Percentiles rank a stretch among this genome's conserved stretches.
Conservation (phyloP, 2,797 vertebrate genomes). For the Nasua narica region DNA sequence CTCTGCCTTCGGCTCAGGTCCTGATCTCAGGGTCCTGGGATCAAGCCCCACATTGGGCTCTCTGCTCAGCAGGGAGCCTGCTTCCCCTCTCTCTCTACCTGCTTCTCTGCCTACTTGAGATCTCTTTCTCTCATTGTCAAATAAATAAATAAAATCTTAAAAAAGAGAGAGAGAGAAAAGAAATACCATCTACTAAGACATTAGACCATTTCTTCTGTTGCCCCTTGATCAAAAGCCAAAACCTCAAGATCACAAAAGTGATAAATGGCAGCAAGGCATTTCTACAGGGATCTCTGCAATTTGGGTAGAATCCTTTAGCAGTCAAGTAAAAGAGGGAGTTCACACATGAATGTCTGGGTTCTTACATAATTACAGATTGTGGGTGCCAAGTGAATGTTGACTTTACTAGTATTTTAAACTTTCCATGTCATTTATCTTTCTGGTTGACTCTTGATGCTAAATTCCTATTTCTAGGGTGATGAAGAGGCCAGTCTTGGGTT, state of each 20-base stretch:
- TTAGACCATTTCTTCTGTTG: not conserved
- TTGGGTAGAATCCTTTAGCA: not conserved
- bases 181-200: not conserved
- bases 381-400: not conserved
- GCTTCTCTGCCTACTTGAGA: too few species aligned
- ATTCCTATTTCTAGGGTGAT: conserved; percentile 88
- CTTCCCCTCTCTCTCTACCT: too few species aligned
- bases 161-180: not conserved
- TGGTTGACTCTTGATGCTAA: not conserved
- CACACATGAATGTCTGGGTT: not conserved
- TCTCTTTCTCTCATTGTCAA: too few species aligned
- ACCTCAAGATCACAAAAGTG: not conserved
- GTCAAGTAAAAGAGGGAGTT: not conserved
- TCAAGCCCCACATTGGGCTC: too few species aligned
- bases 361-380: not conserved
- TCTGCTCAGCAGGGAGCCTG: too few species aligned
- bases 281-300: not conserved
- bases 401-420: not conserved
- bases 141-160: too few species aligned
- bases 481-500: conserved; percentile 96
- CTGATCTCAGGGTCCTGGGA: too few species aligned
- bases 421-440: not conserved
- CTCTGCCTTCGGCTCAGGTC: too few species aligned
- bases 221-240: not conserved
- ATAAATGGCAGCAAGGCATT: not conserved